A percentile compares a stretch with the other conserved stretches of the same genome.
These are phyloP conservation scores for Acanthis flammea DNA, from an alignment of 2,797 vertebrate species.

Conservation along the genomic window DNA sequence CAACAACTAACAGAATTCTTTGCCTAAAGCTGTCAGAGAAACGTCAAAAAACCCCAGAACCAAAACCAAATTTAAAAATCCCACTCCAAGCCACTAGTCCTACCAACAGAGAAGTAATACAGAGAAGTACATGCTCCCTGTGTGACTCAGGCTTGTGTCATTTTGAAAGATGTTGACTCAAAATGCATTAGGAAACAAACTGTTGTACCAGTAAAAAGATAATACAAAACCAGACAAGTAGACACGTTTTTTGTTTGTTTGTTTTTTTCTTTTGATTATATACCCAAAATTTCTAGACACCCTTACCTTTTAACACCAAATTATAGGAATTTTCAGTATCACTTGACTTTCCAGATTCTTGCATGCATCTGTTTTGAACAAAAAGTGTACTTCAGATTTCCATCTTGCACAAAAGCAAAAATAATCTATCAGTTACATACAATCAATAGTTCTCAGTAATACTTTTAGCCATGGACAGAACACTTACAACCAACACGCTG, in stretches of 20 bases:
- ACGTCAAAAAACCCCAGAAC: neutral
- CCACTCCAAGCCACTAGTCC: neutral
- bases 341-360: slow-evolving; percentile 5
- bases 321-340: neutral
- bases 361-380: slow-evolving; percentile 60
- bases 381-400: slow-evolving; percentile 9
- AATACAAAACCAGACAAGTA: neutral
- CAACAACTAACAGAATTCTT: neutral
- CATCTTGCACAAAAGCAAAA: neutral
- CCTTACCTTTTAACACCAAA: slow-evolving; percentile 68
- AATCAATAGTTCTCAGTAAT: neutral
- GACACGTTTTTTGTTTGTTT: neutral
- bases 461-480: neutral
- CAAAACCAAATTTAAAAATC: neutral
- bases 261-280: neutral
- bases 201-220: neutral
- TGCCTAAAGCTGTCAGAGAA: neutral
- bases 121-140: neutral
- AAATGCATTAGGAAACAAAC: neutral
- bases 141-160: neutral
- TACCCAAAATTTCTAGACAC: neutral
- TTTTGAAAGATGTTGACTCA: neutral
- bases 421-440: neutral
- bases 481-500: neutral
- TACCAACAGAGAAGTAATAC: neutral